Evolutionary conservation across 2,888 invertebrate species (phyloP).

Genomic region (Oscheius myriophilus): DNA sequence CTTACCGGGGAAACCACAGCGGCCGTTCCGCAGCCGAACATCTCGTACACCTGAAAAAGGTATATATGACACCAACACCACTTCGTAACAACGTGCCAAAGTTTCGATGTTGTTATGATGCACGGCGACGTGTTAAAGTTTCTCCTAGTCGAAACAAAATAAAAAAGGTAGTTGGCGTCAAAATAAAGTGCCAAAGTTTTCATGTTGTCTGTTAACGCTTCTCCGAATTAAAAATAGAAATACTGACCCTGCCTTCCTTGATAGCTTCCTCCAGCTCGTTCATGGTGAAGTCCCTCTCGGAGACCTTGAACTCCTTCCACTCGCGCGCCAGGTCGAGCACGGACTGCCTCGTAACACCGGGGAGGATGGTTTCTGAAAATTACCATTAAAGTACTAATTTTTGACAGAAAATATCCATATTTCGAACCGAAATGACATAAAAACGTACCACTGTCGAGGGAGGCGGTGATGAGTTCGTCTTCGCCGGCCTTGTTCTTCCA

Average conservation of each 20-base stretch:
- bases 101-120: no score
- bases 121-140: no score
- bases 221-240: background rate
- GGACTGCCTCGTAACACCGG: constrained; percentile 90
- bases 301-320: constrained; percentile 84
- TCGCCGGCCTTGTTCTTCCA: constrained; percentile 89
- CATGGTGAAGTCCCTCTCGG: constrained; percentile 87
- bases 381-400: no score
- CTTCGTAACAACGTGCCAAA: no score
- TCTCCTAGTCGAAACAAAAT: no score
- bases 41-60: constrained; percentile 84
- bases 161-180: no score
- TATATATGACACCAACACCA: no score
- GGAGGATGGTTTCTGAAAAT: constrained; percentile 78
- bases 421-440: background rate
- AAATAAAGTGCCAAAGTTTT: no score
- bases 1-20: constrained; percentile 90
- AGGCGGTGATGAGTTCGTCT: constrained; percentile 89
- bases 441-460: constrained; percentile 77
- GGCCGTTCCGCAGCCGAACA: constrained; percentile 97
- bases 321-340: constrained; percentile 83
- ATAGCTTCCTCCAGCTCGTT: constrained; percentile 80
- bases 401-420: no score
- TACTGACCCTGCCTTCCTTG: constrained; percentile 84
- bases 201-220: no score